Evolutionary conservation across 2,113 vertebrate genomes (phyloP).

Genomic region (Muntiacus muntjak): DNA sequence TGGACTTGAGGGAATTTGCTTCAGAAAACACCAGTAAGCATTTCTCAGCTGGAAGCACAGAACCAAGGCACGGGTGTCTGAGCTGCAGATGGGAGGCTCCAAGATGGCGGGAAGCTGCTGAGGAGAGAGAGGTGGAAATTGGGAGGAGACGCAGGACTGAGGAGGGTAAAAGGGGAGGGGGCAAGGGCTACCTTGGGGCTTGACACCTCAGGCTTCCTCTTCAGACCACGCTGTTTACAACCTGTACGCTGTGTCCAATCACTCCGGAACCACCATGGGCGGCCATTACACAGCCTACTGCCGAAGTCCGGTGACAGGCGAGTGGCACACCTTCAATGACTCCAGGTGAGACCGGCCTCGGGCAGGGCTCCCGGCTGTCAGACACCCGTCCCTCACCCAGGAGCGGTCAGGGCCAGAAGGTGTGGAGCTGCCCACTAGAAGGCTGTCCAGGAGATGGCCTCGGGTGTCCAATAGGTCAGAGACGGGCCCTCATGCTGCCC

Average conservation of each 20-base stretch:
- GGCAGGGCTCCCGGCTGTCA: fast-evolving
- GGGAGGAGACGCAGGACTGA: neutral
- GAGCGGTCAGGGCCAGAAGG: neutral
- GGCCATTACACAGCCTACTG: conserved; percentile 98
- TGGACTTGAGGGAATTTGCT: conserved; percentile 93
- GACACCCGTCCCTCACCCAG: neutral
- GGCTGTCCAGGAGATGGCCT: neutral
- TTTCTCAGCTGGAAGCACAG: neutral
- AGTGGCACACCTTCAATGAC: conserved; percentile 97
- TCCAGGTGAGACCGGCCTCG: conserved; percentile 83
- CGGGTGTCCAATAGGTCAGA: neutral
- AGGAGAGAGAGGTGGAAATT: neutral
- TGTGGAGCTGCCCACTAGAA: neutral
- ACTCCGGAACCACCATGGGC: conserved; percentile 94
- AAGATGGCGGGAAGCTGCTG: neutral
- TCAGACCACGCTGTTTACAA: conserved; percentile 91
- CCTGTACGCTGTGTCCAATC: conserved; percentile 96
- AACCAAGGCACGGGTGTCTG: neutral
- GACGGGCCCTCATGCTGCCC: fast-evolving
- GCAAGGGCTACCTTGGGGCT: fast-evolving
- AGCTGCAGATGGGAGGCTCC: neutral
- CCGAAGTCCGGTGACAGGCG: conserved; percentile 87
- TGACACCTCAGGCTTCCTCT: neutral
- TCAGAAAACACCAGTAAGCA: conserved; percentile 90
- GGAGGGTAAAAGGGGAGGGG: fast-evolving